Base-by-base conservation (phyloP, 2,888 invertebrate species). In the Hydraecia micacea region DNA sequence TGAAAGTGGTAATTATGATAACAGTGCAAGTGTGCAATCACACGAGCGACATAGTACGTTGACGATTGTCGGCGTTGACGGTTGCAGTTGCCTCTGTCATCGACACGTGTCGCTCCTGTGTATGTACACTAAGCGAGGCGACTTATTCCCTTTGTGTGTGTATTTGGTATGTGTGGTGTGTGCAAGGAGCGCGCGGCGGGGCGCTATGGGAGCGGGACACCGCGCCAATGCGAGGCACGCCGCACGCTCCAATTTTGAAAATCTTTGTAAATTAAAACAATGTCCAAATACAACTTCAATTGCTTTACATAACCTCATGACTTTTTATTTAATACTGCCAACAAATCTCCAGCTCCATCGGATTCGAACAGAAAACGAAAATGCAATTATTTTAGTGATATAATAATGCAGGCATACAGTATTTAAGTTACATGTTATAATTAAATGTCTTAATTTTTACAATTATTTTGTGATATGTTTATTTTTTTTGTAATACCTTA, bases 401-500 rank as follows among this genome's bases (percentile, higher is more conserved):
- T 63, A 73, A 84, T 88, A 88, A 85, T 82, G 80, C 80, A 81
- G 79, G 77, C 84, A 84, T 87, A 87, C 69, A 83, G 77, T 87
- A 83, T 86, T 83, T 81, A 83, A 75, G 75, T 84, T 86, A 89
- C 83, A 87, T 73, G 77, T 79, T 85, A 85, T 78, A 81, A 79
- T 81, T 83, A 82, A 75, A 86, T 75, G 74, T 82, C 86, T 83
- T 87, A 88, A 77, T 84, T 89, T 86, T 87, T 84, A 85, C 80
- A 89, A 86, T 89, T 83, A 85, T 73, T 85, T 88, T 89, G 88
- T 90, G 91, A 91, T 91, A 91, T 91, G 91, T 91, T 89, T 89
- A 80, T 84, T 87, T 90, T 70, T 89, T 91, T 90, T 88, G 84
- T 88, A 77, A 83, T 81, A 89, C 73, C 87, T 87, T 88, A 89